These are phyloP conservation scores for Drosophila biarmipes DNA, from an alignment of 1,140 invertebrate species.

Conservation along the genomic window DNA sequence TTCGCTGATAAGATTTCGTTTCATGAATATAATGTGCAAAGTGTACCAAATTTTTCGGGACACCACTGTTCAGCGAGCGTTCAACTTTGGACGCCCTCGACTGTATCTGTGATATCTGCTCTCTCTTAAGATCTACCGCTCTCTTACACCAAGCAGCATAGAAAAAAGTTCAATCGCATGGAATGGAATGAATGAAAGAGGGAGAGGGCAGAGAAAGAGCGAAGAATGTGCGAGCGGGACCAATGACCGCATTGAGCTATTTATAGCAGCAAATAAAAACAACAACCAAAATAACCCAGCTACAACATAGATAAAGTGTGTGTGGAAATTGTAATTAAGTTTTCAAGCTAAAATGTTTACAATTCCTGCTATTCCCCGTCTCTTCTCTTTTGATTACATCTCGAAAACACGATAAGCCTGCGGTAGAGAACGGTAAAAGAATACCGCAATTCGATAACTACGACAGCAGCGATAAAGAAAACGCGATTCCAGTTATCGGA, in stretches of 20 bases:
- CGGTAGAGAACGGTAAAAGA: conserved; percentile 9
- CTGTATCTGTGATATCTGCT: conserved; percentile 13
- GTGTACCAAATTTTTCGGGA: conserved; percentile 15
- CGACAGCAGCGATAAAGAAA: conserved; percentile 42
- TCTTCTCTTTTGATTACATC: conserved; percentile 9
- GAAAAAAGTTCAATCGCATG: conserved; percentile 55
- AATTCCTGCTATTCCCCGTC: neutral
- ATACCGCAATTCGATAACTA: conserved; percentile 23
- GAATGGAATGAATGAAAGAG: conserved; percentile 42
- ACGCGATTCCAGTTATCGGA: conserved; percentile 30
- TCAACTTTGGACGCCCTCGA: conserved; percentile 7
- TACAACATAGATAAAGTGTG: conserved; percentile 40
- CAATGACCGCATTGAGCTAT: conserved; percentile 81
- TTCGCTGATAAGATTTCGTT: conserved; percentile 58
- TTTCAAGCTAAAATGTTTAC: conserved; percentile 58
- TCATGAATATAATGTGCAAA: conserved; percentile 57
- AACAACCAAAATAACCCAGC: conserved; percentile 34
- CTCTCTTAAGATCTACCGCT: conserved; percentile 1
- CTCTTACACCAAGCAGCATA: conserved; percentile 57
- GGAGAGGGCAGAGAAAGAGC: conserved; percentile 1
- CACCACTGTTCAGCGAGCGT: conserved; percentile 39
- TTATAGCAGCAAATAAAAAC: conserved; percentile 62
- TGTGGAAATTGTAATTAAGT: conserved; percentile 78
- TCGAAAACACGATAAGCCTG: conserved; percentile 15
- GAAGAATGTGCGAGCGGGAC: conserved; percentile 58